Conservation (phyloP, 2,797 vertebrate genomes). For the Amniataba percoides region DNA sequence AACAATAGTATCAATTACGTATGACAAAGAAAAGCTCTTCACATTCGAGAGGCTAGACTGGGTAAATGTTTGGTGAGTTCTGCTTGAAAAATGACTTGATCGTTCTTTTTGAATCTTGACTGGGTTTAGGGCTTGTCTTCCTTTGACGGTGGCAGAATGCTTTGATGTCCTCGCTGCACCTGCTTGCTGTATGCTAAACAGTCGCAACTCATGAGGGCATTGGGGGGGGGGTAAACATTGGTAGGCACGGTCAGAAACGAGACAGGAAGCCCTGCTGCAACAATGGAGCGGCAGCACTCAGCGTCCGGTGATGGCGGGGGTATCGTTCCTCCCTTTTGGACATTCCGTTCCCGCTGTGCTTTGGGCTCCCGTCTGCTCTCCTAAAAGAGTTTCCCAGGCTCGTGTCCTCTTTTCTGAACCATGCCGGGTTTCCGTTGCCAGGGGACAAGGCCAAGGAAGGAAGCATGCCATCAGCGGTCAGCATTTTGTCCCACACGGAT, state of each 20-base stretch:
- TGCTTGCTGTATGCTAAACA: conserved; percentile 28
- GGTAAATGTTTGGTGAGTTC: not conserved
- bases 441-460: conserved; percentile 78
- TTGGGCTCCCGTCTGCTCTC: conserved; percentile 68
- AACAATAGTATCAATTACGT: not conserved
- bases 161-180: conserved; percentile 10
- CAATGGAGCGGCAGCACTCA: conserved; percentile 63
- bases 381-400: conserved; percentile 85
- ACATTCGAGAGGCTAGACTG: not conserved
- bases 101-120: not conserved
- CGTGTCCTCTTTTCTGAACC: conserved; percentile 82
- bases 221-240: conserved; percentile 38
- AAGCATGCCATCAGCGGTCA: conserved; percentile 75
- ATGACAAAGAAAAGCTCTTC: not conserved
- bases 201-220: conserved; percentile 23
- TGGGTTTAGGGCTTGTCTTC: not conserved
- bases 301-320: conserved; percentile 67
- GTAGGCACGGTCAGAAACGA: conserved; percentile 30
- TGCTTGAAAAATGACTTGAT: not conserved
- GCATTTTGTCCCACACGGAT: conserved; percentile 39
- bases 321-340: conserved; percentile 71
- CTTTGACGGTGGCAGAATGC: not conserved
- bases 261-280: conserved; percentile 66
- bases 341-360: conserved; percentile 82
- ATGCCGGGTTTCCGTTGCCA: conserved; percentile 82